These are phyloP conservation scores for Etia nguti DNA, from an alignment of 2,113 vertebrate species.

Conservation along the genomic window DNA sequence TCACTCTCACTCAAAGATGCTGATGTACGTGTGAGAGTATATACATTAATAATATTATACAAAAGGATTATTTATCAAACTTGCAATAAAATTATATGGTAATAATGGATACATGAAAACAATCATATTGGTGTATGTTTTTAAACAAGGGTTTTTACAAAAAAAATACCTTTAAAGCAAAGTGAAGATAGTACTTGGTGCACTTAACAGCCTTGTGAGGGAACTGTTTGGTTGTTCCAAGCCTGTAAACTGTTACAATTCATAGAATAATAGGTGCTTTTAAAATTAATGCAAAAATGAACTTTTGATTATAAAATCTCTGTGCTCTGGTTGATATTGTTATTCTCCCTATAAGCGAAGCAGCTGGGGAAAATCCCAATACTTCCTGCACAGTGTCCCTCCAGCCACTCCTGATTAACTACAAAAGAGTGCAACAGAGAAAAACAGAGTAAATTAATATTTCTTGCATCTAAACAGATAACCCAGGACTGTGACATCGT, in stretches of 20 bases:
- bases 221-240: fast-evolving
- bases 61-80: background rate
- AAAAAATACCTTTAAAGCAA: background rate
- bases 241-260: background rate
- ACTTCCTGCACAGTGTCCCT: conserved; percentile 76
- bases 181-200: background rate
- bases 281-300: background rate
- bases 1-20: too few species aligned
- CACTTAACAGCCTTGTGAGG: background rate
- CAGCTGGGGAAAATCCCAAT: conserved; percentile 86
- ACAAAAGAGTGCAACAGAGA: background rate
- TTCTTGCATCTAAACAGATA: background rate
- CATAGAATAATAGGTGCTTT: background rate
- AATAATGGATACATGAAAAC: background rate
- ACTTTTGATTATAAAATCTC: background rate
- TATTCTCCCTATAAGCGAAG: conserved; percentile 73
- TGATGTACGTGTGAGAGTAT: background rate
- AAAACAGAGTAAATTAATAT: background rate
- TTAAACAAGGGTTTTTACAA: background rate
- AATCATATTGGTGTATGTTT: too few species aligned
- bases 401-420: conserved; percentile 90
- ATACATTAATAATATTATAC: background rate
- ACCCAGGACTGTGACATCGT: background rate
- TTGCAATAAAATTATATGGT: background rate
- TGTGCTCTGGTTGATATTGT: background rate